Base-by-base conservation (phyloP, 2,797 vertebrate species). In the Thalassophryne amazonica region DNA sequence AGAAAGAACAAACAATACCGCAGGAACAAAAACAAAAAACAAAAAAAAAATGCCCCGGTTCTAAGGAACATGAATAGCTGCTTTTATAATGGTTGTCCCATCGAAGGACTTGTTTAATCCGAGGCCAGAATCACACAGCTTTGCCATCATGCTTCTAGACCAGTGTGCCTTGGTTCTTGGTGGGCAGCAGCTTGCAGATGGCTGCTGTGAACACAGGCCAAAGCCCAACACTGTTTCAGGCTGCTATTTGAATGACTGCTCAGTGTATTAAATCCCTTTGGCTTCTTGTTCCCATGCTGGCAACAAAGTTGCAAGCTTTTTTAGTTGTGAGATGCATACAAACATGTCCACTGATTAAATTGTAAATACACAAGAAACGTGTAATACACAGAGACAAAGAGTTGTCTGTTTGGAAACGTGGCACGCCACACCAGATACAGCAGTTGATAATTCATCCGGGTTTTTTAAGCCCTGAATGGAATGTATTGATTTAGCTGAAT, bases 351-450 rank as follows among this genome's bases (percentile, higher is more conserved):
- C 76, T 84, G 76, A 85, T 83, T 57, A 85, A 81, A 79, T 74
- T 78, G 77, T 85, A 83, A 89, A 85, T 76, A 77, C 78, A 86
- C 70, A 84, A 84, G 86, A 86, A 72, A 78, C 75, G 55, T 67
- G 73, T 68, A 74, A 77, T 80, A 77, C 76, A 40, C 48, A 54
- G 64, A 78, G 78, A 43, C 63, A 64, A 57, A 60, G 48, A 61
- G 64, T 76, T 64, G 73, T 78, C 53, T 67, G 42, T 53, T 66
- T 87, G 85, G 86, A 83, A 81, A 19, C 0, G 12, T 38, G 17
- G 28, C 70, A 50, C 60, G 40, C 46, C 48, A 67, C 68, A 84
- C 78, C 86, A 85, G 84, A 88, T 87, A 79, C 71, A 47, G 43
- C 45, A 46, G 80, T 76, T 84, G 84, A 84, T 73, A 73, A 86